Conservation (phyloP, 2,888 invertebrate species). For the Antitype chi region DNA sequence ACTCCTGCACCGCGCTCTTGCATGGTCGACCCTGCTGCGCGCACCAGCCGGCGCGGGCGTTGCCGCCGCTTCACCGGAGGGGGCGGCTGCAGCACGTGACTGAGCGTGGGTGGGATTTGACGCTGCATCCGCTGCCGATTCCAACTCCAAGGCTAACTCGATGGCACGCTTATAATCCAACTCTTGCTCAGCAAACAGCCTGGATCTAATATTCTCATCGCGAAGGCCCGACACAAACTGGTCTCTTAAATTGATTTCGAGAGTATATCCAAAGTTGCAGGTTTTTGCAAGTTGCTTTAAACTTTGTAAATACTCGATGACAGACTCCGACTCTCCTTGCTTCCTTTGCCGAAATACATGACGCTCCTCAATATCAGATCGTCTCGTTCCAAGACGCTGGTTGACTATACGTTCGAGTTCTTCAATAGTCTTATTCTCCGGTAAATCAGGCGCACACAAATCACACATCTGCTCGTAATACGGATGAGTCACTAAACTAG, state of each 20-base stretch:
- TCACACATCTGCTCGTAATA: background rate
- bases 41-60: background rate
- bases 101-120: background rate
- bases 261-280: constrained; percentile 1
- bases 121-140: background rate
- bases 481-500: background rate
- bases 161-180: constrained; percentile 5
- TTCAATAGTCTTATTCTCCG: background rate
- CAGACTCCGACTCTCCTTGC: background rate
- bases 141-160: background rate
- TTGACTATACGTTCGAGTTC: background rate
- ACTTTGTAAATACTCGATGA: constrained; percentile 1
- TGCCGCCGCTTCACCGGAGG: background rate
- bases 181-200: constrained; percentile 3
- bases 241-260: constrained; percentile 5
- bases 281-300: constrained; percentile 1
- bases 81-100: background rate
- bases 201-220: background rate
- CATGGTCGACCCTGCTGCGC: background rate
- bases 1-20: background rate
- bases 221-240: constrained; percentile 4
- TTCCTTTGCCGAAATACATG: constrained; percentile 1
- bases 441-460: background rate
- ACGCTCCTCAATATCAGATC: background rate
- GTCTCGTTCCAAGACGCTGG: background rate